A percentile compares a stretch with the other conserved stretches of the same genome.
Evolutionary conservation across 2,113 vertebrate species (phyloP).

Genomic region (Perca fluviatilis): DNA sequence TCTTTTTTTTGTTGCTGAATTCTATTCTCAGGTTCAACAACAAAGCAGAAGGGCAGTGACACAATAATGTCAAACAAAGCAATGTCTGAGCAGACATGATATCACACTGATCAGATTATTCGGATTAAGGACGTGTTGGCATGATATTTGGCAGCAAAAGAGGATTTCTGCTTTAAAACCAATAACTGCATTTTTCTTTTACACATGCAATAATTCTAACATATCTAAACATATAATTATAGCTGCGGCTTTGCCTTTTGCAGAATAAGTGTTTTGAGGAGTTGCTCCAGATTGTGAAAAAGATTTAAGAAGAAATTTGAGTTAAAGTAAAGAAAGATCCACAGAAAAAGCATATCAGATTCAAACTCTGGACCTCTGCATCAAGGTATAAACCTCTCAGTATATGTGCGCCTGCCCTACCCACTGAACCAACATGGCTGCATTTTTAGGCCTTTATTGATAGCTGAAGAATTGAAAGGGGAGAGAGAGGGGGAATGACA

Average conservation of each 20-base stretch:
- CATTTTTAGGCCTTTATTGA: too few relatives aligned
- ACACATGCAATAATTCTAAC: background rate
- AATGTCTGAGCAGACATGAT: constrained; percentile 12
- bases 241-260: background rate
- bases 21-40: background rate
- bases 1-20: background rate
- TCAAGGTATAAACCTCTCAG: too few relatives aligned
- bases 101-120: constrained; percentile 56
- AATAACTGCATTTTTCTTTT: background rate
- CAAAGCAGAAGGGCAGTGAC: background rate
- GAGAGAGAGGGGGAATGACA: too few relatives aligned
- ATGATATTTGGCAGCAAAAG: constrained; percentile 43
- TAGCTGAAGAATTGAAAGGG: too few relatives aligned
- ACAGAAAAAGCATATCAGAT: too few relatives aligned
- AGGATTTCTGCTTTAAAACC: constrained; percentile 36
- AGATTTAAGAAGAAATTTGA: background rate
- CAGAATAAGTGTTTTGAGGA: background rate
- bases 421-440: too few relatives aligned
- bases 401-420: too few relatives aligned
- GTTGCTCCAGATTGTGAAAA: background rate
- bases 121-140: constrained; percentile 64
- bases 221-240: background rate
- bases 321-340: too few relatives aligned
- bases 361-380: too few relatives aligned
- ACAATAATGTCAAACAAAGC: constrained; percentile 12